phyloP scores from a whole-genome alignment of 2,113 vertebrate genomes.

The Laterallus jamaicensis region DNA sequence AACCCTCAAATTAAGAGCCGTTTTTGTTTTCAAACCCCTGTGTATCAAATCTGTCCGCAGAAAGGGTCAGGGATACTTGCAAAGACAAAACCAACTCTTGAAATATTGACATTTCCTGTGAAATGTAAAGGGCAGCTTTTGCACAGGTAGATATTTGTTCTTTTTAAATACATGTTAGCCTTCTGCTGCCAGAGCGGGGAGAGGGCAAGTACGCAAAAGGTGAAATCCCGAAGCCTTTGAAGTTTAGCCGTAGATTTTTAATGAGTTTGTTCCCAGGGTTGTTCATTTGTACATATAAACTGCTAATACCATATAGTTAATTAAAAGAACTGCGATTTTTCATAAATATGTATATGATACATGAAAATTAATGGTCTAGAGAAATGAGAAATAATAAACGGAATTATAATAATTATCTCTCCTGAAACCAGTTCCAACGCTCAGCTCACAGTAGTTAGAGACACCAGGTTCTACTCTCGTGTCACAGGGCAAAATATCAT shows the following conservation, averaged over 20 bases:
- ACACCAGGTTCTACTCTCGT: neutral
- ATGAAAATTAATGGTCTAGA: conserved; percentile 3
- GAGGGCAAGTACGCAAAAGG: neutral
- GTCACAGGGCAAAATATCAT: neutral
- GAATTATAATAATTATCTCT: conserved; percentile 39
- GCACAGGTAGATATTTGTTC: conserved; percentile 50
- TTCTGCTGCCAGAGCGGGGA: neutral
- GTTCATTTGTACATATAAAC: neutral
- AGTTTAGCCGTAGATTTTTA: conserved; percentile 14
- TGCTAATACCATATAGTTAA: neutral
- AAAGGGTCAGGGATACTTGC: neutral
- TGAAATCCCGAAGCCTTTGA: conserved; percentile 21
- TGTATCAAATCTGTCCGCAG: neutral
- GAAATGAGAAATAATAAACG: neutral
- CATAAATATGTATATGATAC: neutral
- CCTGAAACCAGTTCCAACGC: neutral
- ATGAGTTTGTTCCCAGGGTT: conserved; percentile 30
- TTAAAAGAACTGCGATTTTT: neutral
- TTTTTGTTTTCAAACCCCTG: neutral
- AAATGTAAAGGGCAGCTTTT: conserved; percentile 46
- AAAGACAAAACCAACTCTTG: conserved; percentile 20
- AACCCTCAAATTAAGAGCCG: neutral
- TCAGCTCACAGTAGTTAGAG: neutral
- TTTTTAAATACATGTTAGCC: conserved; percentile 26
- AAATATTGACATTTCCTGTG: conserved; percentile 47